Conservation (phyloP, 2,888 invertebrate genomes). For the Zaprionus obscuricornis region DNA sequence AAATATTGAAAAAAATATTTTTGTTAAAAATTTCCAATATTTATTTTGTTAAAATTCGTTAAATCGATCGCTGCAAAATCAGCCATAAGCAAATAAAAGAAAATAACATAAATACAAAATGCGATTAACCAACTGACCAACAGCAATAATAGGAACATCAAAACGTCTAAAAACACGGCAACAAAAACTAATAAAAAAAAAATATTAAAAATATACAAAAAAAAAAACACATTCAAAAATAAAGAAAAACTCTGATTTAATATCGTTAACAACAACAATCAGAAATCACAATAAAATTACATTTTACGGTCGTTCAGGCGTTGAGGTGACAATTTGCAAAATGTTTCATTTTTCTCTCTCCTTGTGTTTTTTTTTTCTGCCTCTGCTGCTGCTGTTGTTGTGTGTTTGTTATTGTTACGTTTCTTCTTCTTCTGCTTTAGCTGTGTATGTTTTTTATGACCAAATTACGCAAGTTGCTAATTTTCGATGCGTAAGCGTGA, state of each 20-base stretch:
- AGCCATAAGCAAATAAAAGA: too few relatives aligned
- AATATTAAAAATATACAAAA: constrained; percentile 9
- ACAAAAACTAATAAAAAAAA: constrained; percentile 2
- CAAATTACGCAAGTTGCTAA: constrained; percentile 51
- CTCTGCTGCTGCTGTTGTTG: background rate
- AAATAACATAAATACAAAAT: too few relatives aligned
- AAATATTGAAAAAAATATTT: too few relatives aligned
- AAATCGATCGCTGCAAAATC: too few relatives aligned
- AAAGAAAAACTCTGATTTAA: constrained; percentile 25
- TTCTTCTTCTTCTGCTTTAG: too few relatives aligned
- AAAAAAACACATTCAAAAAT: constrained; percentile 6
- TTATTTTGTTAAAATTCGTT: too few relatives aligned
- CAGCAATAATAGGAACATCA: constrained; percentile 38
- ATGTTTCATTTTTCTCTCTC: constrained; percentile 1
- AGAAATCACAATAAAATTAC: constrained; percentile 39
- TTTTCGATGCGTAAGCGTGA: constrained; percentile 41
- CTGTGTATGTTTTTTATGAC: constrained; percentile 26
- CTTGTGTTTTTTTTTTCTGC: constrained; percentile 11
- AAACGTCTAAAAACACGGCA: constrained; percentile 6
- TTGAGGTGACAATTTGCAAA: constrained; percentile 38
- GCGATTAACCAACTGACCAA: constrained; percentile 16
- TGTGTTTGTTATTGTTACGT: too few relatives aligned
- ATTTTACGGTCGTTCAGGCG: constrained; percentile 30
- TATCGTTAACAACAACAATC: constrained; percentile 28
- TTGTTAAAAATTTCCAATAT: too few relatives aligned